Conservation (phyloP, 2,113 vertebrate species). For the Donacobius atricapilla region DNA sequence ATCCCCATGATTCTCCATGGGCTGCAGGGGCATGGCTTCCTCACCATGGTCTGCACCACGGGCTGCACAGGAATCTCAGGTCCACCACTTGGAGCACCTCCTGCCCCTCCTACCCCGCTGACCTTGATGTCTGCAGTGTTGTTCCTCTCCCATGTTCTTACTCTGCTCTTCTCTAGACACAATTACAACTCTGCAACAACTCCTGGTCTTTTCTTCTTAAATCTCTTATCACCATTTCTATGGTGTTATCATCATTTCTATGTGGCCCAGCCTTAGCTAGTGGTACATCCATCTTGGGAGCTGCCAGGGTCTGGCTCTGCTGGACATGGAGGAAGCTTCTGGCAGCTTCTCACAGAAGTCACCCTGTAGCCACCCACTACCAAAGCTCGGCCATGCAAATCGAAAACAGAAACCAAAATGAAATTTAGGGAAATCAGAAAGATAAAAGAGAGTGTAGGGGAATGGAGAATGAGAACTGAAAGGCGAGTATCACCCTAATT, state of each 20-base stretch:
- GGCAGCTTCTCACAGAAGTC: not conserved
- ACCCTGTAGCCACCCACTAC: fast-evolving
- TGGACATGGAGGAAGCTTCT: not conserved
- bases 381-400: not conserved
- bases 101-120: not conserved
- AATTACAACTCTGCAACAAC: not conserved
- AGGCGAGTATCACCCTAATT: too few species aligned
- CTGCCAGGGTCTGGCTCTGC: not conserved
- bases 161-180: not conserved
- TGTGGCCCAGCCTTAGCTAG: too few species aligned
- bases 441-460: fast-evolving
- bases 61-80: not conserved
- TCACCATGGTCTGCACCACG: fast-evolving
- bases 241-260: not conserved
- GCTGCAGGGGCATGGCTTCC: not conserved
- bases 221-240: not conserved
- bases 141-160: not conserved
- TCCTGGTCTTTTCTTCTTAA: not conserved
- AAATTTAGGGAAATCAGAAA: not conserved
- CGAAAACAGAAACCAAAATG: not conserved
- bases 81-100: not conserved
- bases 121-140: not conserved
- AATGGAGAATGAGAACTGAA: fast-evolving
- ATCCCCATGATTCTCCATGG: not conserved
- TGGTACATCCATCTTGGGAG: not conserved